These are phyloP conservation scores for Odontamblyopus rebecca DNA, from an alignment of 2,797 vertebrate genomes.

Conservation along the genomic window DNA sequence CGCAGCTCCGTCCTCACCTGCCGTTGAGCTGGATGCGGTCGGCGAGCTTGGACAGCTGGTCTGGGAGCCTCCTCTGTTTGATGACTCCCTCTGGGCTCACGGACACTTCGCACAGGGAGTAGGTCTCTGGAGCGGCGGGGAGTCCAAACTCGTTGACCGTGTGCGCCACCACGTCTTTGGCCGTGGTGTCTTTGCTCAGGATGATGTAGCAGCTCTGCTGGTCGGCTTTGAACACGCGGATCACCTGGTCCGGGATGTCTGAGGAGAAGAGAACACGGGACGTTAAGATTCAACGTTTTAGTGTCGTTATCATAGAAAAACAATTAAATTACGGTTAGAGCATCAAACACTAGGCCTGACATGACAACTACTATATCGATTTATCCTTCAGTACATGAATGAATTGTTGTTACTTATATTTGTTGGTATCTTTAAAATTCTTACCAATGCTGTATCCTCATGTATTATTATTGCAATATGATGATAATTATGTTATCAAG, in stretches of 20 bases:
- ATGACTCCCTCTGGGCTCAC: conserved; percentile 94
- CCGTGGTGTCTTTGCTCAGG: conserved; percentile 96
- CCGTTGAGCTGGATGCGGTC: conserved; percentile 96
- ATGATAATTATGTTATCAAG: no score
- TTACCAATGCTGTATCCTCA: no score
- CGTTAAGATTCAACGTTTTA: not conserved
- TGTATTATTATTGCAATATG: no score
- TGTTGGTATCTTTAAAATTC: no score
- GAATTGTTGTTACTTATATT: no score
- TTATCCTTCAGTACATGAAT: no score
- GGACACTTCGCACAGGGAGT: conserved; percentile 94
- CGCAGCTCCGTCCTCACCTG: conserved; percentile 72
- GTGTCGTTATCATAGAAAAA: no score
- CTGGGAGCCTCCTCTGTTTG: conserved; percentile 91
- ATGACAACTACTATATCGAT: no score
- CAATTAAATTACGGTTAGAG: no score
- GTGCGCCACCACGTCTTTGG: conserved; percentile 92
- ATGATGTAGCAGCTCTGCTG: conserved; percentile 98
- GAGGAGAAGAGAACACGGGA: not conserved
- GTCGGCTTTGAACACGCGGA: conserved; percentile 94
- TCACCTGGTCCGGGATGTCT: conserved; percentile 97
- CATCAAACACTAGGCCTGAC: no score
- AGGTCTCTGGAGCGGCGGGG: conserved; percentile 81
- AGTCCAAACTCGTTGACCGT: conserved; percentile 90
- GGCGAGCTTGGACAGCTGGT: conserved; percentile 94